These are phyloP conservation scores for Gymnocypris eckloni DNA, from an alignment of 2,797 vertebrate species.

Conservation along the genomic window DNA sequence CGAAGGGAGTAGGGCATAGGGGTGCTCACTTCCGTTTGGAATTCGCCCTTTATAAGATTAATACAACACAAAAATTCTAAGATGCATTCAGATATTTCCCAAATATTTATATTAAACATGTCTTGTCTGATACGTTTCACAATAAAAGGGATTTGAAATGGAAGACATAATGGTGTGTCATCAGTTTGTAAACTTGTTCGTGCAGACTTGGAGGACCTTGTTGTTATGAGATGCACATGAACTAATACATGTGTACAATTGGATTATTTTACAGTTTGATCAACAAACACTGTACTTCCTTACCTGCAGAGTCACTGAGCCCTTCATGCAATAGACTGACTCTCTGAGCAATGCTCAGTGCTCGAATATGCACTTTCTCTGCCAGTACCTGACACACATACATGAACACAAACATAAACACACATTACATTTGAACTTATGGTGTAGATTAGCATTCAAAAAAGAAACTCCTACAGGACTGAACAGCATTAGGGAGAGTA, in stretches of 20 bases:
- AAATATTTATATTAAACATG: not conserved
- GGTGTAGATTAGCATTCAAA: not conserved
- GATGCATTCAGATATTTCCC: not conserved
- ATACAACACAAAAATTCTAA: not conserved
- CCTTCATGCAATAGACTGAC: conserved; percentile 91
- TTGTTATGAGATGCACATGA: not conserved
- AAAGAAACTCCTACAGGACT: not conserved
- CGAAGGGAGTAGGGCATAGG: no score
- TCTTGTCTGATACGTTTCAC: not conserved
- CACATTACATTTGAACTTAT: not conserved
- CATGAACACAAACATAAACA: not conserved
- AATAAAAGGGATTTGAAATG: not conserved
- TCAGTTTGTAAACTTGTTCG: not conserved
- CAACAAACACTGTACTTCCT: conserved; percentile 15
- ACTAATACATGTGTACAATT: not conserved
- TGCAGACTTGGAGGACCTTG: not conserved
- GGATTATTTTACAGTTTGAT: not conserved
- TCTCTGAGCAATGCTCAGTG: conserved; percentile 92
- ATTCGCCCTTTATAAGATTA: not conserved
- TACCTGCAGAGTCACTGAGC: conserved; percentile 92
- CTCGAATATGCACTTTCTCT: conserved; percentile 93
- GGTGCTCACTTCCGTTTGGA: no score
- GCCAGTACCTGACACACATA: conserved; percentile 84
- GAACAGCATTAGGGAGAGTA: not conserved
- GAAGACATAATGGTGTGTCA: not conserved